Percentiles rank a stretch among this genome's conserved stretches.
phyloP scores from a whole-genome alignment of 1,140 invertebrate species.

The Varroa destructor region DNA sequence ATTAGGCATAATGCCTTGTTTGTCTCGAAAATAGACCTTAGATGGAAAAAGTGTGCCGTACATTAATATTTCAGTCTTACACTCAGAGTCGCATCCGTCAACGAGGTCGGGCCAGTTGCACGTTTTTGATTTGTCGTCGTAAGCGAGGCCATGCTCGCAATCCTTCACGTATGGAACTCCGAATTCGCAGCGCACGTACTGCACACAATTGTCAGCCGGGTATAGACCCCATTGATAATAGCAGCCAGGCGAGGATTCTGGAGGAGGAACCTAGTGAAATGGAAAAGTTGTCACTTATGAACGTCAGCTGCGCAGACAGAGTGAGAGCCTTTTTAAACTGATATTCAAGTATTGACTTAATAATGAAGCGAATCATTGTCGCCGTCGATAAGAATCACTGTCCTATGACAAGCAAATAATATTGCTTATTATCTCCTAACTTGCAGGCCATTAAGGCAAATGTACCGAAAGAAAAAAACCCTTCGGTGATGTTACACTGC shows the following conservation, averaged over 20 bases:
- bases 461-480: no score
- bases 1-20: no score
- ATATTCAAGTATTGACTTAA: no score
- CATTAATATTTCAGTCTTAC: slow-evolving; percentile 40
- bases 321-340: no score
- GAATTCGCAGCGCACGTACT: slow-evolving; percentile 69
- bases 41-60: background rate
- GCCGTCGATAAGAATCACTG: no score
- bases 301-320: background rate
- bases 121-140: slow-evolving; percentile 68
- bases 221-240: slow-evolving; percentile 78
- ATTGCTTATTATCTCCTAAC: no score
- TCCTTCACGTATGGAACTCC: slow-evolving; percentile 61
- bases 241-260: slow-evolving; percentile 43
- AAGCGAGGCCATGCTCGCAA: slow-evolving; percentile 66
- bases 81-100: slow-evolving; percentile 65
- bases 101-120: slow-evolving; percentile 88
- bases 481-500: no score
- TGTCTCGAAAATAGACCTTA: no score
- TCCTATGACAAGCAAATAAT: no score
- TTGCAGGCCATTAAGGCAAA: no score
- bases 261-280: slow-evolving; percentile 3
- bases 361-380: no score
- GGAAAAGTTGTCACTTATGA: background rate
- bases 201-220: slow-evolving; percentile 59